Base-by-base conservation (phyloP, 1,140 invertebrate genomes). In the Aphidius gifuensis region DNA sequence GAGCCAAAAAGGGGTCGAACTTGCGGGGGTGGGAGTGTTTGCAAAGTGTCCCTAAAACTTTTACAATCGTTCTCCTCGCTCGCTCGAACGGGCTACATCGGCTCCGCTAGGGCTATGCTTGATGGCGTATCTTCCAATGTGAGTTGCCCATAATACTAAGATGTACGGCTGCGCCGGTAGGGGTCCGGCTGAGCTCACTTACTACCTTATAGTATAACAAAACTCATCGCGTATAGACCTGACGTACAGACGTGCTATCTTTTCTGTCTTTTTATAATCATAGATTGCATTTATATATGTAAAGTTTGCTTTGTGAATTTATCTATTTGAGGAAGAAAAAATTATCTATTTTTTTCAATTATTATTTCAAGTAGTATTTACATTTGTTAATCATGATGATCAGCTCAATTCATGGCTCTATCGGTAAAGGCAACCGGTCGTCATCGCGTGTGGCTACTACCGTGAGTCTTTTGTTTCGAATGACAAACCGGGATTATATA, bases 71-170 rank as follows among this genome's bases (percentile, higher is more conserved):
- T 83, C 80, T 71, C 66, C 69, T 64, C 57, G 70, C 67, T 75
- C 69, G 75, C 75, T 68, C 67, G 70, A 80, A 80, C 78, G 78
- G 45, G 47, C 80, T 75, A 76, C 77, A 76, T 80, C 23, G 4
- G 74, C 72, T 72, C 67, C 69, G 71, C 85, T 87, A 87, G 84
- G 85, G 85, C 82, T 82, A 80, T 84, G 85, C 87, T 88, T 88
- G 87, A 89, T 88, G 87, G 83, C 87, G 87, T 87, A 86, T 87
- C 87, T 87, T 87, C 87, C 87, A 88, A 89, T 89, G 86, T 87
- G 86, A 85, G 85, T 83, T 78, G 84, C 82, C 85, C 85, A 86
- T 87, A 86, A 85, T 85, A 83, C 83, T 84, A 85, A 88, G 86
- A 87, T 87, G 85, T 87, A 88, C 86, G 85, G 78, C 86, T 87